Evolutionary conservation across 2,113 vertebrate species (phyloP).

Genomic region (Anarrhichthys ocellatus): DNA sequence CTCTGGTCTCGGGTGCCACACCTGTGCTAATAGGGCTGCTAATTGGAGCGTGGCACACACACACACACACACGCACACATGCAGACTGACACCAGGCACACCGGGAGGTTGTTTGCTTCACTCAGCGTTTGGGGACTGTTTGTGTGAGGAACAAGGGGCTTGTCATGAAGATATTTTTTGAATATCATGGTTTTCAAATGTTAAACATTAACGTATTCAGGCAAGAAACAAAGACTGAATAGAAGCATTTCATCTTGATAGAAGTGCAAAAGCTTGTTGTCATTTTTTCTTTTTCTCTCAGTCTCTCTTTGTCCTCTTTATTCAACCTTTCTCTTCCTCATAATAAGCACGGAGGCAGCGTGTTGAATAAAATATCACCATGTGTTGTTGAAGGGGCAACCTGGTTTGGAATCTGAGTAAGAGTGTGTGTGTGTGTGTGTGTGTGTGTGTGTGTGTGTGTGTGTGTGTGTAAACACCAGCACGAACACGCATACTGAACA

Average conservation of each 20-base stretch:
- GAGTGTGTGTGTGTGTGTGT: conserved; percentile 2
- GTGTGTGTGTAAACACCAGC: not conserved
- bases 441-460: conserved; percentile 6
- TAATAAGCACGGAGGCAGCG: conserved; percentile 4
- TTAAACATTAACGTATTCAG: too few species aligned
- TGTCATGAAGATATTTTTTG: not conserved
- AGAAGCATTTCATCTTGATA: conserved; percentile 7
- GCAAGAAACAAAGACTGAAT: not conserved
- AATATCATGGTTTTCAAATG: too few species aligned
- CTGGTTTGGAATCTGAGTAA: conserved; percentile 5
- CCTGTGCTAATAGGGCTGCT: conserved; percentile 62
- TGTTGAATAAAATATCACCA: conserved; percentile 56
- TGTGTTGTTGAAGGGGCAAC: conserved; percentile 17
- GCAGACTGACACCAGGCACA: not conserved
- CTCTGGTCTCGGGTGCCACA: conserved; percentile 66
- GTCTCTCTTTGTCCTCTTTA: not conserved
- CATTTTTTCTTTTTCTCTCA: not conserved
- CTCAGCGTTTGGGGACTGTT: not conserved
- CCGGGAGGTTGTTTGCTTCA: not conserved
- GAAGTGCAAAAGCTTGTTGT: conserved; percentile 15
- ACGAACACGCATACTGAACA: not conserved
- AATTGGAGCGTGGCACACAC: conserved; percentile 46
- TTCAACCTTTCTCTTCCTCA: conserved; percentile 5
- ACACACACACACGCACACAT: conserved; percentile 19
- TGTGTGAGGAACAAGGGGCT: conserved; percentile 12